A percentile compares a stretch with the other conserved stretches of the same genome.
Evolutionary conservation across 2,888 invertebrate genomes (phyloP).

Genomic region (Caenorhabditis afra): DNA sequence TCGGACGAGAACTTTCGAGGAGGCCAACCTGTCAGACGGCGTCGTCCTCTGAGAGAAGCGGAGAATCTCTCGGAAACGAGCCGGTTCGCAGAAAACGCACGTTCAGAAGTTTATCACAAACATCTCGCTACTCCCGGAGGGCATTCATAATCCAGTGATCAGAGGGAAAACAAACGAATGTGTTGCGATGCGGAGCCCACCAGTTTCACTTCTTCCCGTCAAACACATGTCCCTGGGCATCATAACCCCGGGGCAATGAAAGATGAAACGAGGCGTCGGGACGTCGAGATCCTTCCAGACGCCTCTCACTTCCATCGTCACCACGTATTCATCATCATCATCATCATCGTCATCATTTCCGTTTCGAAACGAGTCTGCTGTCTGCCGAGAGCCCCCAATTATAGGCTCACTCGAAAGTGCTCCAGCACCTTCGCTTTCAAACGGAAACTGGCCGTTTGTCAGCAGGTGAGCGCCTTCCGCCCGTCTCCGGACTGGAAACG

Average conservation of each 20-base stretch:
- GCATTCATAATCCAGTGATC: background rate
- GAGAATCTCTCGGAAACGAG: too few relatives aligned
- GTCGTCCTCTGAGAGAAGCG: too few relatives aligned
- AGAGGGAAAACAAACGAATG: background rate
- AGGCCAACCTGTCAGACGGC: too few relatives aligned
- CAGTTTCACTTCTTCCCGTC: constrained; percentile 3
- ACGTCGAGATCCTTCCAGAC: background rate
- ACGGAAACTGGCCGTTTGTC: too few relatives aligned
- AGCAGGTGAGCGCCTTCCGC: background rate
- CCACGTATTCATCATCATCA: too few relatives aligned
- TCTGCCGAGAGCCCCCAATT: background rate
- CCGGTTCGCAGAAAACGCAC: too few relatives aligned
- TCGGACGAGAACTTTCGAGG: too few relatives aligned
- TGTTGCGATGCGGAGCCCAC: background rate
- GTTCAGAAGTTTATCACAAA: too few relatives aligned
- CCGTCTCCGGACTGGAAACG: background rate
- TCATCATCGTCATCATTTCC: too few relatives aligned
- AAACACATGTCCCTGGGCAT: constrained; percentile 40
- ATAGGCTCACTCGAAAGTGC: background rate
- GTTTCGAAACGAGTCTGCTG: too few relatives aligned
- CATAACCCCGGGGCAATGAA: constrained; percentile 29
- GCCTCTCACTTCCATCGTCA: too few relatives aligned
- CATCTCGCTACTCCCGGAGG: too few relatives aligned
- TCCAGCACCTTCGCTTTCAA: background rate
- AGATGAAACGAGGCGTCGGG: constrained; percentile 1